Evolutionary conservation across 2,113 vertebrate species (phyloP), one percentile per base, ranked within the genome.

Genomic region (Pagrus major): DNA sequence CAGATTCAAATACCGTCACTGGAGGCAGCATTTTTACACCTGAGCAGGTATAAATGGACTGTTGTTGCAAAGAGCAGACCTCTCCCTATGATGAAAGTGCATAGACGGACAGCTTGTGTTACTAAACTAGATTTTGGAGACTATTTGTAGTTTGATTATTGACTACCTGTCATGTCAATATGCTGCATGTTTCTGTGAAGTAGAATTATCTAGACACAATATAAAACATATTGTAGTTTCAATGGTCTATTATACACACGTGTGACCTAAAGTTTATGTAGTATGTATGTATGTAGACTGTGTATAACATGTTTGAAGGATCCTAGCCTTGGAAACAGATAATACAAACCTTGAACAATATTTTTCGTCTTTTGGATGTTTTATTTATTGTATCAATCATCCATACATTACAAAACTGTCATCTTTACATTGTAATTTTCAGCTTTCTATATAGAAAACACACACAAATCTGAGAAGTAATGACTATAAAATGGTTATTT

Each of bases 111-210:
- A 68, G 52, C 37, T 63, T 82, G 70, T 68, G 20, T 74, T 51
- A 49, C n/a, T 46, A 51, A 78, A 79, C 59, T 66, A 72, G 59
- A 52, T 58, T 54, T 71, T 76, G 49, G 29, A 59, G 68, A 70
- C 65, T 69, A 31, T 71, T 56, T 76, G 49, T 89, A 77, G 81
- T 59, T 76, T 75, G 73, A 23, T 80, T 61, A 61, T 55, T 74
- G 71, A 86, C 78, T 52, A 12, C n/a, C 33, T 76, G 68, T 75
- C 54, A 52, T 83, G 88, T 86, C 44, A 58, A 65, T 71, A 52
- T 59, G 81, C 90, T 90, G 88, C 92, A 90, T 93, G 85, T 90
- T 87, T 88, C 78, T 87, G 78, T 89, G 84, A 88, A 83, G 78
- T 92, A 90, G 60, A 77, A 71, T 85, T 76, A 66, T 83, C 41